These are phyloP conservation scores for Celastrina argiolus DNA, from an alignment of 2,888 invertebrate species.

Conservation along the genomic window DNA sequence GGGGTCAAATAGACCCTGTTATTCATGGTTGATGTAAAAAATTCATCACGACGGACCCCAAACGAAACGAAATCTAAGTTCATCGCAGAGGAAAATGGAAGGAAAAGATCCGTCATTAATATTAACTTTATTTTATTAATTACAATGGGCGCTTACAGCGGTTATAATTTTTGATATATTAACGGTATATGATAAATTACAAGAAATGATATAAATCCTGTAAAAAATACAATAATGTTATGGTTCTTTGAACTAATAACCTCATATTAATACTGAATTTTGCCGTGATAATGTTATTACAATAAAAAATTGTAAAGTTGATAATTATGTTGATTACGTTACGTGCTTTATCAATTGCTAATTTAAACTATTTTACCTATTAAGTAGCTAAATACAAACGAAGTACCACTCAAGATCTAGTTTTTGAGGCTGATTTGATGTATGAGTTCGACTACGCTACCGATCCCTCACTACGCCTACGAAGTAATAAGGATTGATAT, in stretches of 20 bases:
- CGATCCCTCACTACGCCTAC: background rate
- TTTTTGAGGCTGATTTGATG: background rate
- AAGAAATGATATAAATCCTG: too few species aligned
- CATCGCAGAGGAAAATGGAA: background rate
- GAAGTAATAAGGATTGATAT: conserved; percentile 9
- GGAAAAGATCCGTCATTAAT: conserved; percentile 8
- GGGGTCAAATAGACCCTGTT: conserved; percentile 5
- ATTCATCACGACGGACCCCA: conserved; percentile 7
- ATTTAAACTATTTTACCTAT: too few species aligned
- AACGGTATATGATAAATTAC: background rate
- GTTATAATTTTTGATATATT: background rate
- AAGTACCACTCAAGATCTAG: too few species aligned
- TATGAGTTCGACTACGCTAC: background rate
- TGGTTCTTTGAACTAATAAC: too few species aligned
- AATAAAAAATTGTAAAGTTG: too few species aligned
- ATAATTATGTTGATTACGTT: too few species aligned
- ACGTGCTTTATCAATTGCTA: too few species aligned
- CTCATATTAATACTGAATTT: too few species aligned
- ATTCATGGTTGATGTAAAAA: conserved; percentile 7
- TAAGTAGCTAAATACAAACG: too few species aligned
- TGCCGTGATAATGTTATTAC: too few species aligned
- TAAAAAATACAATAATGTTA: too few species aligned
- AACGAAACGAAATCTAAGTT: background rate
- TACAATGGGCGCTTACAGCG: background rate
- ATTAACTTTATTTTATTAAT: background rate